Conservation (phyloP, 1,140 invertebrate genomes). For the Magallana ariakensis region DNA sequence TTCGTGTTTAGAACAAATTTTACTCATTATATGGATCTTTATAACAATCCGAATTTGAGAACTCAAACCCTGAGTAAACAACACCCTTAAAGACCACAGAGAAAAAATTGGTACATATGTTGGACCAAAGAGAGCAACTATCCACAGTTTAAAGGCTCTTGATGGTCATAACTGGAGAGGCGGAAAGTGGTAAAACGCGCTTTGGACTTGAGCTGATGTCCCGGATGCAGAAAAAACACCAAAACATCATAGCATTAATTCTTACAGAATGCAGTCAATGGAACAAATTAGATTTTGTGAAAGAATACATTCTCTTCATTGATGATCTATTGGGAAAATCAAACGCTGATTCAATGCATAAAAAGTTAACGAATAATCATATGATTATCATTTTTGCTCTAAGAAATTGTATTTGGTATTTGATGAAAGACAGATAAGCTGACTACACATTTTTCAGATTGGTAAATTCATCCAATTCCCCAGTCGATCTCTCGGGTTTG, state of each 20-base stretch:
- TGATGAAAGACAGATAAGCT: not conserved
- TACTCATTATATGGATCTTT: too few relatives aligned
- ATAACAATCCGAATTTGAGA: too few relatives aligned
- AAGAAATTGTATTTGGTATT: not conserved
- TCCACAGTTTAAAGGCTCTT: too few relatives aligned
- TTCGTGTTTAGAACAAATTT: too few relatives aligned
- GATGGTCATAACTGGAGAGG: not conserved
- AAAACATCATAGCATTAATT: not conserved
- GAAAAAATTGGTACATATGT: too few relatives aligned
- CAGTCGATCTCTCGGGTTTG: not conserved
- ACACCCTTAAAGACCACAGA: too few relatives aligned
- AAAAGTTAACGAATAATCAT: not conserved
- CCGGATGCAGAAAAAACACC: not conserved
- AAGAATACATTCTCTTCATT: not conserved
- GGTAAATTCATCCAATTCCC: not conserved
- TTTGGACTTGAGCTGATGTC: constrained; percentile 7
- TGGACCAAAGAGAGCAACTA: too few relatives aligned
- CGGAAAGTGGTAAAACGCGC: not conserved
- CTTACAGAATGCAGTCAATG: not conserved
- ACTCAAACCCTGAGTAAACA: too few relatives aligned
- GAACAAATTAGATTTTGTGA: not conserved
- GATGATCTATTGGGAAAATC: constrained; percentile 12
- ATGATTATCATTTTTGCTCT: not conserved
- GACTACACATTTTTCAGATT: not conserved
- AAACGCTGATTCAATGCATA: not conserved